These are phyloP conservation scores for Erythrolamprus reginae DNA, from an alignment of 2,113 vertebrate genomes.

Conservation along the genomic window DNA sequence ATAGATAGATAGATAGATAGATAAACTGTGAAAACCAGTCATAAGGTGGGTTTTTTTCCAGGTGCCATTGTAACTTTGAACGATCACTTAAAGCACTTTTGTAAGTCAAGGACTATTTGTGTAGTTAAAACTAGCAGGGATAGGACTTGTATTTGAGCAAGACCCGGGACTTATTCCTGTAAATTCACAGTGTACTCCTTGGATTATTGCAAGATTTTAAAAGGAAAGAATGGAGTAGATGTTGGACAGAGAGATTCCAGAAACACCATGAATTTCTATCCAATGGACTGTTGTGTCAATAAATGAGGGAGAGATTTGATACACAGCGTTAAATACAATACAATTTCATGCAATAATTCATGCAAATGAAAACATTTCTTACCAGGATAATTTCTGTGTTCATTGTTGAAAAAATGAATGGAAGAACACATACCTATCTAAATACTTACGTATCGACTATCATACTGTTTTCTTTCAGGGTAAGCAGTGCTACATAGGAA, in stretches of 20 bases:
- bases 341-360: neutral
- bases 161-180: neutral
- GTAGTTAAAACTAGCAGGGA: neutral
- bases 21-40: no score
- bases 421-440: neutral
- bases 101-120: no score
- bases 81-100: no score
- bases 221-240: neutral
- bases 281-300: neutral
- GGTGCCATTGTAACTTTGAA: no score
- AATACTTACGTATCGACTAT: neutral
- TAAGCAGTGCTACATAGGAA: no score
- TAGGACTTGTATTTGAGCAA: neutral
- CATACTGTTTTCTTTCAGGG: no score
- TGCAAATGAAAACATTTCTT: neutral
- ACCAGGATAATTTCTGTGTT: neutral
- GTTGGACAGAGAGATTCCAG: neutral
- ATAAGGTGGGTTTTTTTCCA: no score
- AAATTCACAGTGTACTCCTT: neutral
- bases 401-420: neutral
- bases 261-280: neutral
- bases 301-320: neutral
- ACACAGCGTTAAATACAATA: neutral
- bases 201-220: neutral
- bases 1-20: no score